phyloP scores from a whole-genome alignment of 2,888 invertebrate species.

The Merodon equestris region DNA sequence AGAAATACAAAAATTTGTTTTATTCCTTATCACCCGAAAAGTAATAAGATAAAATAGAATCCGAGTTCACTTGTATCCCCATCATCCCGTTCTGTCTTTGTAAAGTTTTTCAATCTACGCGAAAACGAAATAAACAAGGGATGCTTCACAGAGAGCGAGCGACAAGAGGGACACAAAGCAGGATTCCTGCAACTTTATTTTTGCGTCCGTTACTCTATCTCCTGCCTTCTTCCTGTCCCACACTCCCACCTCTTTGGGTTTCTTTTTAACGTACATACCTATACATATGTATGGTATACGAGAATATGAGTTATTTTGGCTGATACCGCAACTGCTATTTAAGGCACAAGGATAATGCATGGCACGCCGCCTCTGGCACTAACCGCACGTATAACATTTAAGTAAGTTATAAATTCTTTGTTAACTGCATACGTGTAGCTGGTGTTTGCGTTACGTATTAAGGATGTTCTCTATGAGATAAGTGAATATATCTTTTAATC shows the following conservation, averaged over 20 bases:
- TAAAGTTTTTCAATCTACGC: conserved; percentile 68
- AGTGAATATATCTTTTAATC: conserved; percentile 59
- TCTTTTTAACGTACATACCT: conserved; percentile 12
- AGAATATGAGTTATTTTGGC: conserved; percentile 58
- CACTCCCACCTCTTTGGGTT: background rate
- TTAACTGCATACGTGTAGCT: conserved; percentile 58
- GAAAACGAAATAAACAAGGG: conserved; percentile 60
- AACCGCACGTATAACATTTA: conserved; percentile 65
- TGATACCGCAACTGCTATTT: conserved; percentile 66
- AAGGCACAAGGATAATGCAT: conserved; percentile 60
- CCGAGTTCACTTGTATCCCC: conserved; percentile 57
- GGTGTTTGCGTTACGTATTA: conserved; percentile 46
- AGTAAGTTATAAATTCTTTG: conserved; percentile 67
- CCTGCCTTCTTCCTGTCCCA: conserved; percentile 26
- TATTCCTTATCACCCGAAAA: conserved; percentile 66
- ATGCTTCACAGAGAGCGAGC: conserved; percentile 14
- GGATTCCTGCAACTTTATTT: conserved; percentile 18
- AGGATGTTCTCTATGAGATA: conserved; percentile 44
- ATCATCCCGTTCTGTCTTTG: conserved; percentile 56
- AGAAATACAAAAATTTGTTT: conserved; percentile 38
- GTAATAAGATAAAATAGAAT: conserved; percentile 65
- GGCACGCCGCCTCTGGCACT: conserved; percentile 58
- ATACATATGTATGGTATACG: conserved; percentile 22
- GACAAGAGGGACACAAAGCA: conserved; percentile 42
- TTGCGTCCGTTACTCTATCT: conserved; percentile 28